These are phyloP conservation scores for Psilanteris sp. DNA, from an alignment of 1,140 invertebrate species.

Conservation along the genomic window DNA sequence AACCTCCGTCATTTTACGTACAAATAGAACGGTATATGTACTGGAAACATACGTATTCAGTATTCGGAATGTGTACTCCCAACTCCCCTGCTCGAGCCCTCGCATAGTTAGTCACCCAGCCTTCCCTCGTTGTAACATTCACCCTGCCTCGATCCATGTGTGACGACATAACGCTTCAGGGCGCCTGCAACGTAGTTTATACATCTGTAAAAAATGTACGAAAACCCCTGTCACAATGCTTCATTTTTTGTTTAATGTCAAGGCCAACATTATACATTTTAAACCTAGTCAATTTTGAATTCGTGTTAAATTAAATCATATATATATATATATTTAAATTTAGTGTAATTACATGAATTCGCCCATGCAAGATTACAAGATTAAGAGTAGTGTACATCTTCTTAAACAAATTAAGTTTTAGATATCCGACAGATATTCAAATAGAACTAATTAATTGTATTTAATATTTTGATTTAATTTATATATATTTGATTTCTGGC, in stretches of 20 bases:
- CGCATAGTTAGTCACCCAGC: constrained; percentile 71
- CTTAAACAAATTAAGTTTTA: too few species aligned
- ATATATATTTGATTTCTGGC: too few species aligned
- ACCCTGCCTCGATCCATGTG: constrained; percentile 61
- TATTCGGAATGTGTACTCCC: constrained; percentile 67
- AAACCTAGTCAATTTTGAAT: neutral
- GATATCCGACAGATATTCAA: too few species aligned
- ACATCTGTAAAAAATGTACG: constrained; percentile 21
- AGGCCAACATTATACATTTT: constrained; percentile 9
- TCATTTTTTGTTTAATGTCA: constrained; percentile 33
- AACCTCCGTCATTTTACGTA: constrained; percentile 35
- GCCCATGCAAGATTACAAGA: too few species aligned
- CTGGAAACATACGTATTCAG: constrained; percentile 62
- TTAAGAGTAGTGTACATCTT: too few species aligned
- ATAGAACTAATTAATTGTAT: too few species aligned
- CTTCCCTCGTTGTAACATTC: constrained; percentile 67
- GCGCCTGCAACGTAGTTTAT: constrained; percentile 15
- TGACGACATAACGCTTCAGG: constrained; percentile 59
- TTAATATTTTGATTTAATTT: too few species aligned
- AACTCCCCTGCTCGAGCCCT: constrained; percentile 62
- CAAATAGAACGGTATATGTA: constrained; percentile 46
- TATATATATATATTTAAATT: too few species aligned
- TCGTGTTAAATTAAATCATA: too few species aligned
- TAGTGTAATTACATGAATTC: too few species aligned
- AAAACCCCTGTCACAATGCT: constrained; percentile 9